phyloP scores from a whole-genome alignment of 2,888 invertebrate genomes.

The Myopa tessellatipennis region DNA sequence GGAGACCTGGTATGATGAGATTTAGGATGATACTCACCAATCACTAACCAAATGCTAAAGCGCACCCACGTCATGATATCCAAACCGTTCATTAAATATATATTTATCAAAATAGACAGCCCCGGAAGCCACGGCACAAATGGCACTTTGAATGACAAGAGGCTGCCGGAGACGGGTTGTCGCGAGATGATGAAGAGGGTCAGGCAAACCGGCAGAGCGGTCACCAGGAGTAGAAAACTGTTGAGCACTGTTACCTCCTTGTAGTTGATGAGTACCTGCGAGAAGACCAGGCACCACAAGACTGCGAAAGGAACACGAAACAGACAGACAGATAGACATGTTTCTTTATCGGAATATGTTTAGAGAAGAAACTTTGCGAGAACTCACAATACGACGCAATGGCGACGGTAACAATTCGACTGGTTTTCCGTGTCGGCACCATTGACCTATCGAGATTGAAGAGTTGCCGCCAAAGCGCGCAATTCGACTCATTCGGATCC shows the following conservation, averaged over 20 bases:
- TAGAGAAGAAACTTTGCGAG: background rate
- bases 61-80: constrained; percentile 85
- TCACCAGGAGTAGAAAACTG: constrained; percentile 50
- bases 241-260: constrained; percentile 55
- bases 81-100: constrained; percentile 79
- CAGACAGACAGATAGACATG: background rate
- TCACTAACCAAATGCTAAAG: constrained; percentile 81
- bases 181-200: constrained; percentile 71
- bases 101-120: constrained; percentile 83
- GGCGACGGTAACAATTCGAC: constrained; percentile 67
- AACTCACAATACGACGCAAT: constrained; percentile 68
- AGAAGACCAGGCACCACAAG: constrained; percentile 58
- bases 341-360: background rate
- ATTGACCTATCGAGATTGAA: constrained; percentile 66
- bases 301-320: constrained; percentile 49
- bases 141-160: constrained; percentile 79
- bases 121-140: constrained; percentile 85
- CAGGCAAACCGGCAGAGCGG: constrained; percentile 58
- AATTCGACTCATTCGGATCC: constrained; percentile 48
- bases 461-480: constrained; percentile 61
- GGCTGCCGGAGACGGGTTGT: constrained; percentile 75
- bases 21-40: constrained; percentile 71
- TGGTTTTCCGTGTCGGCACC: constrained; percentile 67
- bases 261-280: constrained; percentile 56
- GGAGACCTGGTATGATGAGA: background rate